Evolutionary conservation across 2,797 vertebrate genomes (phyloP).

Genomic region (Hippoglossus hippoglossus): DNA sequence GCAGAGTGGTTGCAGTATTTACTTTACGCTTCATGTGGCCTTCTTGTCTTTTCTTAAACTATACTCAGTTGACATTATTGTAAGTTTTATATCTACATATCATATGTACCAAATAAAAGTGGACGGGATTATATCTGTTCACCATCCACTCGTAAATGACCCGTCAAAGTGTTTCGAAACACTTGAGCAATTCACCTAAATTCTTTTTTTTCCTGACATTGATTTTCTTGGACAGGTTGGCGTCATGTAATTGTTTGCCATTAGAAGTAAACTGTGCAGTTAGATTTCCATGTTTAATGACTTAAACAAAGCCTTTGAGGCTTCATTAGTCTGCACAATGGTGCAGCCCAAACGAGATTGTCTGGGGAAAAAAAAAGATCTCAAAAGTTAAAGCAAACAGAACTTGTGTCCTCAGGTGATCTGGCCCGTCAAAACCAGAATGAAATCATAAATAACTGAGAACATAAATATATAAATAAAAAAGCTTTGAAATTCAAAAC

Average conservation of each 20-base stretch:
- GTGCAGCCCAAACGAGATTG: conserved; percentile 50
- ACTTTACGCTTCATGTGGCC: background rate
- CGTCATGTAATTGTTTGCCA: conserved; percentile 61
- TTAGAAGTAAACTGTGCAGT: conserved; percentile 54
- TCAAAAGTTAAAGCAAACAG: conserved; percentile 55
- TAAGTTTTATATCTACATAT: background rate
- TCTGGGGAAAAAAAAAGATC: conserved; percentile 48
- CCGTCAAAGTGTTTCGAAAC: conserved; percentile 8
- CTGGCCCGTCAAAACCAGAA: conserved; percentile 39
- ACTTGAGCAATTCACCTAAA: conserved; percentile 13
- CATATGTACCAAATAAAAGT: background rate
- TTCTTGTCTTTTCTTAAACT: background rate
- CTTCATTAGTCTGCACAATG: conserved; percentile 68
- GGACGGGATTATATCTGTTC: background rate
- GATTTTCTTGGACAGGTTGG: conserved; percentile 37
- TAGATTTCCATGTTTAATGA: conserved; percentile 70
- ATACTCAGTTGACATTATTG: background rate
- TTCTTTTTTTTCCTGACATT: conserved; percentile 28
- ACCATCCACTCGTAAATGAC: background rate
- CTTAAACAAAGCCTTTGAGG: conserved; percentile 64
- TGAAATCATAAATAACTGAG: conserved; percentile 40
- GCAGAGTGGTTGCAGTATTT: background rate
- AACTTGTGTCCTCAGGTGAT: conserved; percentile 59
- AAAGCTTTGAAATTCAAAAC: conserved; percentile 41
- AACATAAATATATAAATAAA: conserved; percentile 30